These are phyloP conservation scores for Dysidea cf. avara DNA, from an alignment of 37 sponge, comb jelly and placozoan genomes.

Conservation along the genomic window DNA sequence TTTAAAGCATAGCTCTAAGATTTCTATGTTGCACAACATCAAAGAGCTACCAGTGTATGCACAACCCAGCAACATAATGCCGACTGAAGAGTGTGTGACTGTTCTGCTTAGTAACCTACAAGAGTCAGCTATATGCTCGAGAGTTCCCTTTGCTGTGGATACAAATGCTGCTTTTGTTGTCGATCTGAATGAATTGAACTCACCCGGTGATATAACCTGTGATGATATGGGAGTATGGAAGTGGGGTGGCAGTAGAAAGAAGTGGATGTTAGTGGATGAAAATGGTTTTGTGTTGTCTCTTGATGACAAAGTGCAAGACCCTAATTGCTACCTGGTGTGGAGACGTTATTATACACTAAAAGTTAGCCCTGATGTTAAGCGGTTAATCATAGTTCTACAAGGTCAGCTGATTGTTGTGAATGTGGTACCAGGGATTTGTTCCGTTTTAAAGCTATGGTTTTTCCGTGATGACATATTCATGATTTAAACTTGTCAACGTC, in stretches of 20 bases:
- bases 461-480: not conserved
- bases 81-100: slow-evolving; percentile 10
- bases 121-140: not conserved
- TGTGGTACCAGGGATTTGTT: not conserved
- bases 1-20: too few relatives aligned
- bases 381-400: slow-evolving; percentile 7
- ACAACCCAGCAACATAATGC: not conserved
- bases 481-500: not conserved
- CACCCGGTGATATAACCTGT: slow-evolving; percentile 19
- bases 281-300: slow-evolving; percentile 1
- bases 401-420: not conserved
- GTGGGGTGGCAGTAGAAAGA: slow-evolving; percentile 13
- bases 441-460: not conserved
- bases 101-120: slow-evolving; percentile 10
- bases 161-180: slow-evolving; percentile 33
- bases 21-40: too few relatives aligned
- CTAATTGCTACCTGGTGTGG: slow-evolving; percentile 14
- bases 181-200: slow-evolving; percentile 16
- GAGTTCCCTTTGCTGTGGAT: slow-evolving; percentile 26
- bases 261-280: slow-evolving; percentile 18
- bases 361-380: slow-evolving; percentile 24
- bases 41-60: slow-evolving; percentile 7
- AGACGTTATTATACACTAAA: slow-evolving; percentile 28
- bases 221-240: slow-evolving; percentile 49
- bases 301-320: too few relatives aligned